Evolutionary conservation across 1,140 invertebrate species (phyloP).

Genomic region (Heliconius melpomene): DNA sequence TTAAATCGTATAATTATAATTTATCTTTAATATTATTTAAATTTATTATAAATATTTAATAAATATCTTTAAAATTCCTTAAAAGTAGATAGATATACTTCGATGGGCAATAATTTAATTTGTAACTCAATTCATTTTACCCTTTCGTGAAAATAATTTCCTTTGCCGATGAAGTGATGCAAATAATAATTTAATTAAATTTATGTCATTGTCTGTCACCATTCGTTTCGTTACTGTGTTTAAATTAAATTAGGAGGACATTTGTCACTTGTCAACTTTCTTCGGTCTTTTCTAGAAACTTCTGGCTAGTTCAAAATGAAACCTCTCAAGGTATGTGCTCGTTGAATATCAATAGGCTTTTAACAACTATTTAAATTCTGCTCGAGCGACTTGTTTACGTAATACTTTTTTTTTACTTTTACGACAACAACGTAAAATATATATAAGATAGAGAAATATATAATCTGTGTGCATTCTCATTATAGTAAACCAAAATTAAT

Average conservation of each 20-base stretch:
- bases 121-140: slow-evolving; percentile 31
- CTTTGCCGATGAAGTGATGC: slow-evolving; percentile 34
- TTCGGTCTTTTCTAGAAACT: slow-evolving; percentile 29
- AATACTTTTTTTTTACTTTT: neutral
- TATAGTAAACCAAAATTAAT: slow-evolving; percentile 2
- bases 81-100: neutral
- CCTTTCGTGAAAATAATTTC: slow-evolving; percentile 38
- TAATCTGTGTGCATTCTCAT: neutral
- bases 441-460: neutral
- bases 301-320: slow-evolving; percentile 17
- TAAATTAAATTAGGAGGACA: slow-evolving; percentile 31
- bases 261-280: slow-evolving; percentile 34
- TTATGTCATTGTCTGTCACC: slow-evolving; percentile 28
- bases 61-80: neutral
- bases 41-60: neutral
- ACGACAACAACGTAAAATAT: neutral
- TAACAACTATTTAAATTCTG: slow-evolving; percentile 42
- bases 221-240: slow-evolving; percentile 28
- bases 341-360: slow-evolving; percentile 42
- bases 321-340: slow-evolving; percentile 26
- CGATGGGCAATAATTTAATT: slow-evolving; percentile 29
- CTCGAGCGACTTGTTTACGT: neutral
- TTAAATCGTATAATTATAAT: neutral
- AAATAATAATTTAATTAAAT: slow-evolving; percentile 39
- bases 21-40: neutral